Base-by-base conservation (phyloP, 2,888 invertebrate genomes). In the Melinaea marsaeus region DNA sequence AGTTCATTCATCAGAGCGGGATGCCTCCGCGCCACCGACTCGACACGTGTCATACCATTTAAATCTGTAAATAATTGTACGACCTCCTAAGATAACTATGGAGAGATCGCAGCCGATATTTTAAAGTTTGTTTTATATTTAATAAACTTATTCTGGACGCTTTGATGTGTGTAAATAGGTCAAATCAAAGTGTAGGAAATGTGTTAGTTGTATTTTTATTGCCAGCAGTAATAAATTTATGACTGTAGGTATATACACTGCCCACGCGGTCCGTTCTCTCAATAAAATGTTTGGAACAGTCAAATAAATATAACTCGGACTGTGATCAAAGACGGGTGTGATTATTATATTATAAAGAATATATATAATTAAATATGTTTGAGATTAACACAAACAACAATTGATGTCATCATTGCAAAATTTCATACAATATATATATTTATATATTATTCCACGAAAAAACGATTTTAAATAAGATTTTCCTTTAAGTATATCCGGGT, bases 151-250 rank as follows among this genome's bases (percentile, higher is more conserved):
- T 86, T 80, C 79, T 78, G 77, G 73, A 72, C 67, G 77, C 89
- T 90, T 90, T 90, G 90, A 90, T 90, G 88, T 88, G 80, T 80
- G 83, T 85, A 86, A 87, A 88, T 87, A 83, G 84, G 81, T 84
- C 81, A 81, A 88, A 85, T 87, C 86, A 89, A 88, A 89, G 87
- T 83, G 85, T 88, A 85, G 85, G 87, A 88, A 87, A 87, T 82
- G 86, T 88, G 85, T 88, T 86, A 83, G 84, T 84, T 84, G 83
- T 85, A 83, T 86, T 90, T 90, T 90, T 90, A 90, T 88, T 83
- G 77, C 80, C 77, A 77, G 79, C 77, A 81, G 79, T 79, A 78
- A 84, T 83, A 86, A 86, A 90, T 90, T 89, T 89, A 89, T 85
- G 80, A 84, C 78, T 78, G 79, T 84, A 82, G 78, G 78, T 82